A percentile compares a stretch with the other conserved stretches of the same genome.
Conservation (phyloP, 2,113 vertebrate species). For the Leptodactylus fuscus region DNA sequence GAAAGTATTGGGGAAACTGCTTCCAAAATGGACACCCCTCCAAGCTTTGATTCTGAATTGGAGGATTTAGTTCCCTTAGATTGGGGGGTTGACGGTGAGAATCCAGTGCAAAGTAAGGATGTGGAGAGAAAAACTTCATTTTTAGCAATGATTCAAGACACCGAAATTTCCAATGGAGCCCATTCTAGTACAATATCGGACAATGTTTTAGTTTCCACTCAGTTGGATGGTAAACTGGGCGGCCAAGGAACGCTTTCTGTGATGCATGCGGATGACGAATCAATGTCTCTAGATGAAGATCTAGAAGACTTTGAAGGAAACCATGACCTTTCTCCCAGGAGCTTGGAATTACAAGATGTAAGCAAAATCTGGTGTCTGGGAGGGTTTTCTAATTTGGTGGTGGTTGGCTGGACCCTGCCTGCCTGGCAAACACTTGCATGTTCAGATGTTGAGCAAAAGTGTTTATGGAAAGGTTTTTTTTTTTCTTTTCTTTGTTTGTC, state of each 20-base stretch:
- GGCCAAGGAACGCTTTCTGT: neutral
- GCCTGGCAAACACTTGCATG: no score
- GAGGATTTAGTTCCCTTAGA: constrained; percentile 41
- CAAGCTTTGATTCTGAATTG: constrained; percentile 42
- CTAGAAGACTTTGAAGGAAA: constrained; percentile 72
- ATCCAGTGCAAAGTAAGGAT: constrained; percentile 1
- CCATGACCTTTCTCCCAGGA: constrained; percentile 68
- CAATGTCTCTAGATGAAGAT: constrained; percentile 70
- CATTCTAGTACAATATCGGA: neutral
- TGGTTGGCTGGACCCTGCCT: no score
- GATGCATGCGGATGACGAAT: constrained; percentile 12
- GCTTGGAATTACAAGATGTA: constrained; percentile 76
- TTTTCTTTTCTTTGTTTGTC: no score
- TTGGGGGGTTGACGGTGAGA: constrained; percentile 31
- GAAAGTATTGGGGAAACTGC: constrained; percentile 27
- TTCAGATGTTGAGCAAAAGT: no score
- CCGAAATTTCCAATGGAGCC: constrained; percentile 43
- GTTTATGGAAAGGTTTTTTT: no score
- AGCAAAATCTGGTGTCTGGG: constrained; percentile 68
- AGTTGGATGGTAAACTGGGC: neutral
- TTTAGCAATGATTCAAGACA: constrained; percentile 50
- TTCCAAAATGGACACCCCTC: constrained; percentile 22
- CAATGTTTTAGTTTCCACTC: neutral
- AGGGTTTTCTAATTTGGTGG: no score
- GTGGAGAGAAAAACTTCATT: constrained; percentile 37